phyloP scores from a whole-genome alignment of 2,888 invertebrate species.

The Alsophila aescularia region DNA sequence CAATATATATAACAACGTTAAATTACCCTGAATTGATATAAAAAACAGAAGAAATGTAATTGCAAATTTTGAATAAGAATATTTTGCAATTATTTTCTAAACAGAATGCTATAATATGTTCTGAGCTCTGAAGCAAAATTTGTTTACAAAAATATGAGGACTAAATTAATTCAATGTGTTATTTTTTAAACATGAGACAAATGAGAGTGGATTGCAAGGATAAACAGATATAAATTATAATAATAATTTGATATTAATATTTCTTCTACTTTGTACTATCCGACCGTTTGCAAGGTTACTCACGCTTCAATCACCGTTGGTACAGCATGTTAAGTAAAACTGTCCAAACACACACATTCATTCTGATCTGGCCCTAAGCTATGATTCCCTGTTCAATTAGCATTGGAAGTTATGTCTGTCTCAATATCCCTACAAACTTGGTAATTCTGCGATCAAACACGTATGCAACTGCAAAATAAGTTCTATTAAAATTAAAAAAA shows the following conservation, averaged over 20 bases:
- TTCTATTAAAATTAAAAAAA: no score
- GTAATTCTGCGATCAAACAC: no score
- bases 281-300: conserved; percentile 56
- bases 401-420: conserved; percentile 1
- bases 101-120: neutral
- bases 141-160: neutral
- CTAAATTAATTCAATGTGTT: neutral
- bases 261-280: conserved; percentile 65
- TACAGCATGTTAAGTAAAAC: neutral
- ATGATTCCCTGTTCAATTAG: conserved; percentile 3
- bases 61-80: conserved; percentile 45
- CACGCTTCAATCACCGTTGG: neutral
- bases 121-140: neutral
- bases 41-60: conserved; percentile 36
- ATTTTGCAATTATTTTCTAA: conserved; percentile 37
- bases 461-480: no score
- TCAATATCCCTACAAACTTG: neutral
- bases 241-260: conserved; percentile 19
- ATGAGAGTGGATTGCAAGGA: neutral
- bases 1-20: conserved; percentile 32
- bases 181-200: conserved; percentile 5
- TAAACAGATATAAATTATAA: neutral
- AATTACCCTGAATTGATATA: conserved; percentile 37
- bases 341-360: neutral
- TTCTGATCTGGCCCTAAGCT: neutral